A percentile compares a stretch with the other conserved stretches of the same genome.
phyloP scores from a whole-genome alignment of 2,113 vertebrate species.

The Tiliqua scincoides region DNA sequence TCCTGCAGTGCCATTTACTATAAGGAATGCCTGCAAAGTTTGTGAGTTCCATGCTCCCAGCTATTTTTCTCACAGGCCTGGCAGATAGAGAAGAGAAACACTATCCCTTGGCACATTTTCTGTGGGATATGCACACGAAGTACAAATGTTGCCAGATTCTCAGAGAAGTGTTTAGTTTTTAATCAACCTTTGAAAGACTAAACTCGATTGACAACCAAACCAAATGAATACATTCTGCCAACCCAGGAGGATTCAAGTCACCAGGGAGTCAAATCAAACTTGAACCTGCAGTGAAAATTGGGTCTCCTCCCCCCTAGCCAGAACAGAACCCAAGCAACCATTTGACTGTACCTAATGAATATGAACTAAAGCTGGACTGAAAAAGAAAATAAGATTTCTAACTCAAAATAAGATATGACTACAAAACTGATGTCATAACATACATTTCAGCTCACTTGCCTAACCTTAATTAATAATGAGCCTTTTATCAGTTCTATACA shows the following conservation, averaged over 20 bases:
- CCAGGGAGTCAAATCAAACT: neutral
- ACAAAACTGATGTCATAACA: too few relatives aligned
- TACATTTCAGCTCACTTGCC: too few relatives aligned
- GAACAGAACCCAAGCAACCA: neutral
- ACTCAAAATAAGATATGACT: too few relatives aligned
- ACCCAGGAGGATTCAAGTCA: neutral
- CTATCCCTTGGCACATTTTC: conserved; percentile 53
- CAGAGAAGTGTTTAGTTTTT: conserved; percentile 38
- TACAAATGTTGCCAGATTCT: conserved; percentile 55
- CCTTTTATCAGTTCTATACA: too few relatives aligned
- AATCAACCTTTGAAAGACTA: conserved; percentile 48
- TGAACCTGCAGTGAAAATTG: neutral
- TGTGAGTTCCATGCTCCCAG: neutral
- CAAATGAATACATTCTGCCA: neutral
- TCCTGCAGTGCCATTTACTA: conserved; percentile 30
- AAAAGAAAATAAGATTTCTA: too few relatives aligned
- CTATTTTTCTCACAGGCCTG: conserved; percentile 61
- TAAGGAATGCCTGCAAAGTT: conserved; percentile 25
- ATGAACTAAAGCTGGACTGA: too few relatives aligned
- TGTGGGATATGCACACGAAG: conserved; percentile 55
- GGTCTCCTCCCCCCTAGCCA: neutral
- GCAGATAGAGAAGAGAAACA: conserved; percentile 51
- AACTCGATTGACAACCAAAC: neutral
- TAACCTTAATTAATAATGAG: too few relatives aligned
- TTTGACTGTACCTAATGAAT: neutral